Conservation (phyloP, 2,113 vertebrate genomes). For the Pluvialis apricaria region DNA sequence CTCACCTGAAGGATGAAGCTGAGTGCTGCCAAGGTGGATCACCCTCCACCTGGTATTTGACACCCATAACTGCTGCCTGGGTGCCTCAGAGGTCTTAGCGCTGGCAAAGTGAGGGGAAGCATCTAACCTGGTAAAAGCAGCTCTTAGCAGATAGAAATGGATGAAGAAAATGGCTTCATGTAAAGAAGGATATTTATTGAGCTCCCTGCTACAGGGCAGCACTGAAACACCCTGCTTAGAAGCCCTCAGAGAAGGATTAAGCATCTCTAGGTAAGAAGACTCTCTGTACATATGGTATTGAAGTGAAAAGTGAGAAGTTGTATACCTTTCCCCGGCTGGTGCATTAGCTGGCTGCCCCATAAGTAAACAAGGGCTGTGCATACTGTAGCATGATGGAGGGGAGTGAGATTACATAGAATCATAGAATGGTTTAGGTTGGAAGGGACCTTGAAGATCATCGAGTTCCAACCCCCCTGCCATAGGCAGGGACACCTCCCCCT, state of each 20-base stretch:
- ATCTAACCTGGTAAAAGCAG: background rate
- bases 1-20: background rate
- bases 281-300: accelerated
- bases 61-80: background rate
- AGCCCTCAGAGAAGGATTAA: background rate
- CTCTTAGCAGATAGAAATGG: background rate
- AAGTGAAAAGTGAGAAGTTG: background rate
- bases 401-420: too few relatives aligned
- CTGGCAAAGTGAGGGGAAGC: background rate
- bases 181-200: background rate
- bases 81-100: background rate
- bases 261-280: background rate
- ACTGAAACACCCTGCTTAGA: background rate
- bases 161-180: background rate
- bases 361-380: background rate
- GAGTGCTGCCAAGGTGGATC: background rate
- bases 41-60: background rate
- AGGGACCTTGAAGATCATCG: too few relatives aligned
- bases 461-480: too few relatives aligned
- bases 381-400: accelerated
- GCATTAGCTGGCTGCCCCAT: background rate
- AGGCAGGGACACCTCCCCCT: too few relatives aligned
- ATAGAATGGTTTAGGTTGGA: too few relatives aligned
- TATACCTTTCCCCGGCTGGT: background rate
- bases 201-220: background rate